Percentiles rank a stretch among this genome's conserved stretches.
These are phyloP conservation scores for Myotis brandtii DNA, from an alignment of 2,113 vertebrate species.

Conservation along the genomic window DNA sequence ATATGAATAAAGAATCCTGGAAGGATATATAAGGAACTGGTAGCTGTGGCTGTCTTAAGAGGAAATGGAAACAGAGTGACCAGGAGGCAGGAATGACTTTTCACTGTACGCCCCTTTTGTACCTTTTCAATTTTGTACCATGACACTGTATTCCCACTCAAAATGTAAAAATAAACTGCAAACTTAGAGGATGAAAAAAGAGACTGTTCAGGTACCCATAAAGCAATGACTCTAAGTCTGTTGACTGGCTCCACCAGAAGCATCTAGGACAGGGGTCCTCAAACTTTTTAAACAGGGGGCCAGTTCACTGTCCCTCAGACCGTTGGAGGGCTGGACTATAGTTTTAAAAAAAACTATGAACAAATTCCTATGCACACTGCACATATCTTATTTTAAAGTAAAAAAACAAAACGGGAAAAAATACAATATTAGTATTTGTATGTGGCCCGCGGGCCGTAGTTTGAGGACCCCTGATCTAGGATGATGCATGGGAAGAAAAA, in stretches of 20 bases:
- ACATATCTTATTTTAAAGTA: too few relatives aligned
- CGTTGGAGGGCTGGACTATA: too few relatives aligned
- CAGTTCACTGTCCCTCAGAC: too few relatives aligned
- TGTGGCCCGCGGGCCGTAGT: too few relatives aligned
- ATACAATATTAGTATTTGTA: too few relatives aligned
- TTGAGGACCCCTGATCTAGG: neutral
- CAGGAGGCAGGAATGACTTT: neutral
- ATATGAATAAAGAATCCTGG: neutral
- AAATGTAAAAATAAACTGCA: neutral
- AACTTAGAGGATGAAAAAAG: neutral
- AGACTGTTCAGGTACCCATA: neutral
- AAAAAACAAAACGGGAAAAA: too few relatives aligned
- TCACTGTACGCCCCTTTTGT: rapidly evolving
- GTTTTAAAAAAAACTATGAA: too few relatives aligned
- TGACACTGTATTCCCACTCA: neutral
- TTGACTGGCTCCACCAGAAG: neutral
- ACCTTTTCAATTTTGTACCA: neutral
- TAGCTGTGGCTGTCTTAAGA: neutral
- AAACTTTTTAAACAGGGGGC: too few relatives aligned
- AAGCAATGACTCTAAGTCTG: neutral
- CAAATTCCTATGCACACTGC: too few relatives aligned
- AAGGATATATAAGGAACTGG: neutral
- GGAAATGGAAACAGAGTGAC: neutral
- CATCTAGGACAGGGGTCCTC: neutral
- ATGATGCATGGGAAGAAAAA: neutral